Evolutionary conservation across 2,113 vertebrate genomes (phyloP).

Genomic region (Vireo altiloquus): DNA sequence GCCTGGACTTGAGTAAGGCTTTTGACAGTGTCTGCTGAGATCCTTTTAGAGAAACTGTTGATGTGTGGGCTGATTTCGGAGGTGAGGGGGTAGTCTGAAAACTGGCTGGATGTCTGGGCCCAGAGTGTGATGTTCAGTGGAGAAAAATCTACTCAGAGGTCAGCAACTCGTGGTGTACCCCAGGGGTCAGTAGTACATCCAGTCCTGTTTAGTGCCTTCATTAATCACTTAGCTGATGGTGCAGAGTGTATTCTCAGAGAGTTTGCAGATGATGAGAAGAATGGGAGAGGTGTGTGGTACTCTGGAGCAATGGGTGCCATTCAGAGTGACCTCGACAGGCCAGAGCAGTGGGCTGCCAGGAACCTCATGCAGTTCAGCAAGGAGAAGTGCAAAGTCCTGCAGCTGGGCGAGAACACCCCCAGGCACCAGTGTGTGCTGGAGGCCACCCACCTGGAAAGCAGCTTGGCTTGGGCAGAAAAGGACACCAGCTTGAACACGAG

Average conservation of each 20-base stretch:
- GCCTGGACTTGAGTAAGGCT: neutral
- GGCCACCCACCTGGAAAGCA: neutral
- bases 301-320: accelerated
- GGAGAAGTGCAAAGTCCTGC: neutral
- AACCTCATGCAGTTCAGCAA: neutral
- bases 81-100: neutral
- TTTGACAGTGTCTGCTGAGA: neutral
- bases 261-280: neutral
- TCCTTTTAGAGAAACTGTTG: neutral
- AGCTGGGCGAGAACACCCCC: neutral
- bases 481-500: neutral
- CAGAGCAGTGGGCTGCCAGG: neutral
- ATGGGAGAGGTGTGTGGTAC: neutral
- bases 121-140: neutral
- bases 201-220: neutral
- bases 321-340: accelerated
- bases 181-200: neutral
- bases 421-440: neutral
- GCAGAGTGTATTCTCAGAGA: neutral
- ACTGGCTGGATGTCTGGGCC: neutral
- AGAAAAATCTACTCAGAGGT: neutral
- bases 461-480: neutral
- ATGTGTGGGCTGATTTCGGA: neutral
- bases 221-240: neutral
- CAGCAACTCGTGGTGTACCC: neutral